Evolutionary conservation across 2,797 vertebrate genomes (phyloP), one percentile per base, ranked within the genome.

Genomic region (Neostethus bicornis): DNA sequence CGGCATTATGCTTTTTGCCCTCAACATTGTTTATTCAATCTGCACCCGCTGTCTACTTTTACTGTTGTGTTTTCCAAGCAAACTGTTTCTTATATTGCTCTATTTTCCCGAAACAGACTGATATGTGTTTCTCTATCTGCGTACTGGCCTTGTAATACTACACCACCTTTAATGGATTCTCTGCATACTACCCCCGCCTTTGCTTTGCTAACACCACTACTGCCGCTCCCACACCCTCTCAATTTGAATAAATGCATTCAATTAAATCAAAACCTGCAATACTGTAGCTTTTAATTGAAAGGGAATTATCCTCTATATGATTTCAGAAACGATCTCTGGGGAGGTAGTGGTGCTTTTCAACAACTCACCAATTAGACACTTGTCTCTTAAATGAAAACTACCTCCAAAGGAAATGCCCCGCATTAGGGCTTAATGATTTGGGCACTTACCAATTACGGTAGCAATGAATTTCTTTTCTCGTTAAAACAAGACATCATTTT

Each of bases 251-350:
- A 80, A 77, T 60, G 81, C 79, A 83, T 81, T 87, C 86, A 88
- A 88, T 90, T 90, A 87, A 89, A 90, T 87, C 80, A 88, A 90
- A 88, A 87, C 88, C 83, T 85, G 77, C 73, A 86, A 87, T 83
- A 86, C 70, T 87, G 86, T 87, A 82, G 87, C 85, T 88, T 88
- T 89, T 88, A 90, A 89, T 90, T 90, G 88, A 90, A 90, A 89
- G 87, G 74, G 86, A 90, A 90, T 87, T 85, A 89, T 90, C 83
- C 85, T 88, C 80, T 84, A 89, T 88, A 89, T 88, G 85, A 88
- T 85, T 86, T 85, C 80, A 80, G 83, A 75, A 89, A 79, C 25
- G 69, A 85, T 90, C 88, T 89, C 86, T 54, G 43, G 88, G 87
- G 88, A 89, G 84, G 84, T 70, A 73, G 66, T 66, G 81, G 74